A percentile compares a stretch with the other conserved stretches of the same genome.
These are phyloP conservation scores for Apostichopus japonicus DNA, from an alignment of 35 echinoderm and acorn worm species.

Conservation along the genomic window DNA sequence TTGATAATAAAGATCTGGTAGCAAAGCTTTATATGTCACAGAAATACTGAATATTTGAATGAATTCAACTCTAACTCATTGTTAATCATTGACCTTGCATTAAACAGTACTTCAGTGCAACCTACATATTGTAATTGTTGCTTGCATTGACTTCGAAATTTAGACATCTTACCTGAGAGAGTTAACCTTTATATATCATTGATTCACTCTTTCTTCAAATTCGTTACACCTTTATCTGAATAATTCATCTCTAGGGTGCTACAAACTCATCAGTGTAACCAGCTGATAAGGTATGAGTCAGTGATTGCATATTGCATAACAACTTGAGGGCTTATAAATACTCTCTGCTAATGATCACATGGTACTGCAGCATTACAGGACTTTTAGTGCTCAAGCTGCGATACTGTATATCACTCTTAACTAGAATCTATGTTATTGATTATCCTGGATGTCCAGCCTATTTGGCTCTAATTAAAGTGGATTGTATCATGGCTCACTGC, in stretches of 20 bases:
- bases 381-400: not conserved
- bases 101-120: not conserved
- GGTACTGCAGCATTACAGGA: too few relatives aligned
- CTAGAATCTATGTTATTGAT: not conserved
- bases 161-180: not conserved
- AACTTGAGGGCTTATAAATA: not conserved
- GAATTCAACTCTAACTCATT: not conserved
- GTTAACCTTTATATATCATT: not conserved
- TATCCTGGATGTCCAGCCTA: not conserved
- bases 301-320: not conserved
- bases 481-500: conserved; percentile 4
- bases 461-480: not conserved
- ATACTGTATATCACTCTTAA: not conserved
- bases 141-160: not conserved
- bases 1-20: too few relatives aligned
- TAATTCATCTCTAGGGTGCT: not conserved
- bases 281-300: not conserved
- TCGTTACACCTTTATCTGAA: not conserved
- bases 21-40: too few relatives aligned
- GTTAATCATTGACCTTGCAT: not conserved
- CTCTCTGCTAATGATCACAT: not conserved
- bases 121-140: not conserved
- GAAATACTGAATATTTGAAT: too few relatives aligned
- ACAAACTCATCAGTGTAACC: not conserved
- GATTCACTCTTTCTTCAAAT: not conserved